These are phyloP conservation scores for Telmatochromis sp. DNA, from an alignment of 2,113 vertebrate genomes.

Conservation along the genomic window DNA sequence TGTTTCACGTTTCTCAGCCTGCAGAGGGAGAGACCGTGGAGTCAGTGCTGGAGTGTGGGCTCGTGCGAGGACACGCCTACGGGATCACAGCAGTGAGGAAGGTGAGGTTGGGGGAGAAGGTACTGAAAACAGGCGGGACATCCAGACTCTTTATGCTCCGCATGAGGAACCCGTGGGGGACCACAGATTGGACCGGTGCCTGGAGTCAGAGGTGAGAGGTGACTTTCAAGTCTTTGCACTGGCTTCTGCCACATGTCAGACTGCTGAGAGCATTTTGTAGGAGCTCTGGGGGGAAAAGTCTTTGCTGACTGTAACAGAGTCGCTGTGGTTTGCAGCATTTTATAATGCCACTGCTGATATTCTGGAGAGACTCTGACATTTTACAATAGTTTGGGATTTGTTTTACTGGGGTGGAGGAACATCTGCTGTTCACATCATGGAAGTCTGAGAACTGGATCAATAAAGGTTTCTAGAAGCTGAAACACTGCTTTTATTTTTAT, in stretches of 20 bases:
- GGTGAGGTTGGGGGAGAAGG: conserved; percentile 42
- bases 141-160: conserved; percentile 70
- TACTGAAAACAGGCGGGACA: conserved; percentile 9
- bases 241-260: background rate
- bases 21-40: conserved; percentile 68
- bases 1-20: conserved; percentile 17
- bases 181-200: conserved; percentile 74
- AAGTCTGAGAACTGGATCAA: conserved; percentile 19
- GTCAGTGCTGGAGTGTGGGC: conserved; percentile 71
- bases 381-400: conserved; percentile 14
- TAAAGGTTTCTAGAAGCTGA: conserved; percentile 29
- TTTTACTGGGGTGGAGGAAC: background rate
- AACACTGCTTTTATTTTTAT: background rate
- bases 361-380: conserved; percentile 11
- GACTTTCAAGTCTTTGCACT: background rate
- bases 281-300: conserved; percentile 6
- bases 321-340: conserved; percentile 1
- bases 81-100: conserved; percentile 72
- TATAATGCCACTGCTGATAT: conserved; percentile 3
- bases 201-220: conserved; percentile 74
- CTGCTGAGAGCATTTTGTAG: conserved; percentile 8
- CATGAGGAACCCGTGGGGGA: conserved; percentile 79
- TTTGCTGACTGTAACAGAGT: background rate
- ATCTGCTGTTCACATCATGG: conserved; percentile 25
- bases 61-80: conserved; percentile 77